A percentile compares a stretch with the other conserved stretches of the same genome.
These are phyloP conservation scores for Patiria pectinifera DNA, from an alignment of 53 echinoderm and acorn worm genomes.

Conservation along the genomic window DNA sequence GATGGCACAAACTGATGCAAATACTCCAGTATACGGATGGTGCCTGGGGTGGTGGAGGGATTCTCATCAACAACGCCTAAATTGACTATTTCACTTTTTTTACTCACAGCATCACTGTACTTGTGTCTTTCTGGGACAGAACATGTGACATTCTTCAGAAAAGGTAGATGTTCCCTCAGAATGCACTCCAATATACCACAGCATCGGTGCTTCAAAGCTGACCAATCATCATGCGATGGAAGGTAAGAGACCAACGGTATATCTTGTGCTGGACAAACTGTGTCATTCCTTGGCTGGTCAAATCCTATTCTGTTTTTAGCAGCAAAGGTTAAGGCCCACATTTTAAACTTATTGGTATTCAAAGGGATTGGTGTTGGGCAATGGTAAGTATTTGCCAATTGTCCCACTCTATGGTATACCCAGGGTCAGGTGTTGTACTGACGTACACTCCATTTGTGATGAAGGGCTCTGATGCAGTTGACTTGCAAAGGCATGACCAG, in stretches of 20 bases:
- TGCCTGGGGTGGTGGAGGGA: background rate
- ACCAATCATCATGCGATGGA: no score
- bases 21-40: slow-evolving; percentile 6
- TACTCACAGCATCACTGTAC: background rate
- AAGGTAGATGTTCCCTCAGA: background rate
- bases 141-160: background rate
- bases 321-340: slow-evolving; percentile 1
- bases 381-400: no score
- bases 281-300: no score
- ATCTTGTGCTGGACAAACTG: no score
- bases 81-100: background rate
- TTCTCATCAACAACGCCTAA: slow-evolving; percentile 22
- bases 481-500: no score
- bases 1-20: slow-evolving; percentile 11
- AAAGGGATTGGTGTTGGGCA: background rate
- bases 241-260: no score
- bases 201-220: no score
- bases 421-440: no score
- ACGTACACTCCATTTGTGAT: no score
- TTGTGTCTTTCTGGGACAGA: background rate
- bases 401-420: no score
- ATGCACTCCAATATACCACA: background rate
- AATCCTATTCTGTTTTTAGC: no score
- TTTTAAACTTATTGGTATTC: background rate
- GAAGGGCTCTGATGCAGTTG: no score